Base-by-base conservation (phyloP, 2,888 invertebrate genomes). In the Volucella inanis region DNA sequence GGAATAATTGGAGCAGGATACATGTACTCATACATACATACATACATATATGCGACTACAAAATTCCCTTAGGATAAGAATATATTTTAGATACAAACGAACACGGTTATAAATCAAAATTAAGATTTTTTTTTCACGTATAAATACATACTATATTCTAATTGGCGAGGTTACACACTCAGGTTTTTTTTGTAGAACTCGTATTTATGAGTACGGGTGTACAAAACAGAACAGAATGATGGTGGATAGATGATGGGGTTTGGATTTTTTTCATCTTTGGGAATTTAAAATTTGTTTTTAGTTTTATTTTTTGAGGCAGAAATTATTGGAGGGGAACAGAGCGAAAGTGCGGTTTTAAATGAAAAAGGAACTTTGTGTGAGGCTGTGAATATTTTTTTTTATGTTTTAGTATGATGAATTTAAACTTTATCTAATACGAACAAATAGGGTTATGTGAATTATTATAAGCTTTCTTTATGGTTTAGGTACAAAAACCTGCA, bases 111-210 rank as follows among this genome's bases (percentile, higher is more conserved):
- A 55, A 77, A 45, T 77, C 54, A 18, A 62, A 70, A 70, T 78
- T 68, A 54, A 54, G 52, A 38, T 15, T 43, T 54, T 72, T 52
- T 4, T 31, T 31, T 64, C 31, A 43, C 61, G 62, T 64, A 49
- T 31, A 49, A 68, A 55, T 41, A 31, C 31, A 31, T 31, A 77
- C 64, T 49, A 70, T 31, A 64, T 78, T 70, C 55, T 70, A 78
- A 70, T 70, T 78, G 77, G 38, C 47, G 77, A 45, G 77, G 70
- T 77, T 55, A 70, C 64, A 70, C 68, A 14, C 39, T 70, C 41
- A 45, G 39, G 31, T 3, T 31, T 31, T 31, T 6, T 31, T 31
- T 31, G 9, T 47, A 8, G 11, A 38, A 52, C 14, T 14, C 14
- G 11, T 39, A 11, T 38, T n/a, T 1, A 22, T 22, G 18, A 22